Evolutionary conservation across 2,888 invertebrate species (phyloP), one percentile per base, ranked within the genome.

Genomic region (Monochamus alternatus): DNA sequence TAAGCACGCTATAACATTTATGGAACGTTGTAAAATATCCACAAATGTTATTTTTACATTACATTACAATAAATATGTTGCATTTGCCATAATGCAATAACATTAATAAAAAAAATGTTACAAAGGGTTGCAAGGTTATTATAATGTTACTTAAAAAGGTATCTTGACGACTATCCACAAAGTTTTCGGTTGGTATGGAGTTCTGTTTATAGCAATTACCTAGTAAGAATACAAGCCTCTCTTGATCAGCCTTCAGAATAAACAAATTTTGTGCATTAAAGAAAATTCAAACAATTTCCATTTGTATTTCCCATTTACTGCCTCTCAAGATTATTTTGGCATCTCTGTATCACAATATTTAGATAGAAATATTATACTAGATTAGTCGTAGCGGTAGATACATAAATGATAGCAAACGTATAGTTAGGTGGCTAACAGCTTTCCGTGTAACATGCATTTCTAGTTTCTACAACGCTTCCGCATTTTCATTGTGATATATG

Each of bases 401-500:
- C 10, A 31, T 55, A 55, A 44, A 43, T 47, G 69, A 60, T 60
- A 60, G 69, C 69, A 60, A 69, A 69, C 68, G 32, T 58, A 43
- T 43, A 52, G 9, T 31, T 12, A 59, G 32, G 44, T 51, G 32
- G 68, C 43, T 5, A 32, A 60, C 9, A 60, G 44, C 69, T 60
- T 69, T 69, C 60, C 44, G 60, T 60, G 43, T 58, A 60, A 60
- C 60, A 69, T 10, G 43, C 47, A 59, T 44, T 51, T 69, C 60
- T 59, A 31, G 47, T 60, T n/a, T 60, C 43, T 47, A 47, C 22
- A 60, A 55, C 14, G 30, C 43, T 38, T 14, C 43, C 58, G 43
- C 68, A 60, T 69, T 68, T 69, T 69, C 44, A 60, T 66, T 64
- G 73, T 73, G 73, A 73, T 73, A 73, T 66, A 38, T 14, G 22